These are phyloP conservation scores for Rhabdornis inornatus DNA, from an alignment of 2,113 vertebrate species.

Conservation along the genomic window DNA sequence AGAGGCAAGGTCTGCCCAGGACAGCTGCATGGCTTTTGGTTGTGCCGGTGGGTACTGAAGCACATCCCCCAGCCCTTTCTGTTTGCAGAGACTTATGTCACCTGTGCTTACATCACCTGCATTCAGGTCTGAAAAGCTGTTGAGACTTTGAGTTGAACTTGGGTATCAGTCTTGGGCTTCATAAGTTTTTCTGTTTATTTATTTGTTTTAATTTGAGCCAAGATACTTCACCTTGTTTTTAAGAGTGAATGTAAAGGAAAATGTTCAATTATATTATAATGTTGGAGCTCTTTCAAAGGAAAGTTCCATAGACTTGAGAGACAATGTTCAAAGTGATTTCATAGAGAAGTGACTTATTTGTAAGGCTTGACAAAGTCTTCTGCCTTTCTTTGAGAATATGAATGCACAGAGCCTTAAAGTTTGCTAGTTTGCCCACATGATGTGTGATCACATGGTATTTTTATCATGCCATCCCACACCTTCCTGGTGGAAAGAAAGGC, in stretches of 20 bases:
- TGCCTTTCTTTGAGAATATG: not conserved
- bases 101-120: not conserved
- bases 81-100: not conserved
- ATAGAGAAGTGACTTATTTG: not conserved
- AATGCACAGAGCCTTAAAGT: not conserved
- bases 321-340: not conserved
- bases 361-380: not conserved
- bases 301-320: not conserved
- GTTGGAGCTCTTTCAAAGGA: not conserved
- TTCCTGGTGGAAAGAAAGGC: not conserved
- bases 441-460: not conserved
- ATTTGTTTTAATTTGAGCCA: not conserved
- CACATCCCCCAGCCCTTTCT: fast-evolving
- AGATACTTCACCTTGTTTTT: not conserved
- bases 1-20: not conserved
- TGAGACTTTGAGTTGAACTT: not conserved
- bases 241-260: not conserved
- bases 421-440: not conserved
- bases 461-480: not conserved
- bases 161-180: not conserved
- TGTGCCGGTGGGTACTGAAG: not conserved
- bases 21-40: not conserved
- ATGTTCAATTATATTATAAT: not conserved
- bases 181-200: not conserved
- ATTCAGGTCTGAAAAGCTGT: not conserved